Conservation (phyloP, 2,888 invertebrate species). For the Drosophila mimetica region DNA sequence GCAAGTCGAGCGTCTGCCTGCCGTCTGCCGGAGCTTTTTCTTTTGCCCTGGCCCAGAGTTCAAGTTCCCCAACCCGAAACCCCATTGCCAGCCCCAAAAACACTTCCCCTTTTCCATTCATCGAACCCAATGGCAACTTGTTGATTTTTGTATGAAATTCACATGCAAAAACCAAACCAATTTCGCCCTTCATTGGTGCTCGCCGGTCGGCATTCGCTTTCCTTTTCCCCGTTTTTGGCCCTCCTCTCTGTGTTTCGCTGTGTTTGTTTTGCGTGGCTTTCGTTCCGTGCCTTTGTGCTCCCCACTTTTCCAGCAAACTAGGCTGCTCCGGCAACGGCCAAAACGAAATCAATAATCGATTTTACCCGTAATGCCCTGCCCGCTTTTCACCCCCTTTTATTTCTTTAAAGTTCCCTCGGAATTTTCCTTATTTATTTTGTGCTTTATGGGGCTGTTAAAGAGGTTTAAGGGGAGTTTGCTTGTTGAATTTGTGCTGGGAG, state of each 20-base stretch:
- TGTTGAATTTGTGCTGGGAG: neutral
- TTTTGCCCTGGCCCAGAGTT: conserved; percentile 57
- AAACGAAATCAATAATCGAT: conserved; percentile 75
- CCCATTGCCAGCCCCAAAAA: conserved; percentile 1
- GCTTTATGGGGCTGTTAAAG: conserved; percentile 2
- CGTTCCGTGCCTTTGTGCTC: conserved; percentile 21
- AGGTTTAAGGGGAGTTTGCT: neutral
- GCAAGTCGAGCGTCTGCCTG: conserved; percentile 67
- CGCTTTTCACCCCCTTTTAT: conserved; percentile 14
- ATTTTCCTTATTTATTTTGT: neutral
- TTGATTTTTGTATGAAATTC: conserved; percentile 78
- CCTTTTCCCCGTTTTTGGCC: conserved; percentile 17
- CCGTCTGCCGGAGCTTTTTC: conserved; percentile 61
- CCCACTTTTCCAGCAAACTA: conserved; percentile 55
- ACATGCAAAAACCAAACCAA: conserved; percentile 80
- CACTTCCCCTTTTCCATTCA: conserved; percentile 54
- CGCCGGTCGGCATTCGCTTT: conserved; percentile 41
- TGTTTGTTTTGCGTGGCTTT: conserved; percentile 61
- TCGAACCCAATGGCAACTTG: conserved; percentile 81
- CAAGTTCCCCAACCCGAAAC: conserved; percentile 56
- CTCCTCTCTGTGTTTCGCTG: conserved; percentile 30
- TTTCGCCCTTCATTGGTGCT: conserved; percentile 77
- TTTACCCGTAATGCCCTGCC: conserved; percentile 49
- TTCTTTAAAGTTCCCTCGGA: conserved; percentile 29
- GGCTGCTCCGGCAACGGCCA: conserved; percentile 53